Evolutionary conservation across 2,888 invertebrate genomes (phyloP), one percentile per base, ranked within the genome.

Genomic region (Drosophila sordidapex): DNA sequence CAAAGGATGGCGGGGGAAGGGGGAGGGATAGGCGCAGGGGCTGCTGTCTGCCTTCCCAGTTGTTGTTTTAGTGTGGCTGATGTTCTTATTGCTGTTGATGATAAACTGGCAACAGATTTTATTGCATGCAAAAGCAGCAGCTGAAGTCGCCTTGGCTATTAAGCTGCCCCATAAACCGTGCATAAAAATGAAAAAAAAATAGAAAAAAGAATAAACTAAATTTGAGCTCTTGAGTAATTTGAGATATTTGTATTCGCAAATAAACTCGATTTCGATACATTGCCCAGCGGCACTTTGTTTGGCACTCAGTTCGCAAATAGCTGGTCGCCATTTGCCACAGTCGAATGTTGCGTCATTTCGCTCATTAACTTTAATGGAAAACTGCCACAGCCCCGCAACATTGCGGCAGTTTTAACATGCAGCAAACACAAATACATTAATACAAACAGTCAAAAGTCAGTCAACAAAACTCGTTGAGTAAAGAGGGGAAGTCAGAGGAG

Each of bases 291-390:
- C 73, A 43, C 31, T 58, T 62, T 63, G 46, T 59, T n/a, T 49
- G 64, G 15, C 52, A n/a, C 62, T 56, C 56, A 73, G 73, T 77
- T 66, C 33, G 57, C 68, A 68, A 76, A 81, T 84, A 74, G 84
- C 83, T 75, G 49, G 27, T 18, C 53, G 36, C 31, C 58, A 56
- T 53, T 25, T 29, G 52, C 25, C 54, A 11, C 21, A 46, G 62
- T 54, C 31, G 51, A 61, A 62, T 52, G 57, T 48, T 63, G 54
- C 61, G 38, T 36, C 54, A 67, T 56, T 70, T 70, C n/a, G 38
- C 77, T 74, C 74, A 87, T 87, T 81, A 68, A 63, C 70, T 71
- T 68, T 66, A 85, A 77, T 82, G 80, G 46, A 33, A 61, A 21
- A 43, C 48, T 25, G 21, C 35, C 18, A 31, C 27, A 31, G 10